Evolutionary conservation across 2,888 invertebrate species (phyloP).

Genomic region (Cephonodes hylas): DNA sequence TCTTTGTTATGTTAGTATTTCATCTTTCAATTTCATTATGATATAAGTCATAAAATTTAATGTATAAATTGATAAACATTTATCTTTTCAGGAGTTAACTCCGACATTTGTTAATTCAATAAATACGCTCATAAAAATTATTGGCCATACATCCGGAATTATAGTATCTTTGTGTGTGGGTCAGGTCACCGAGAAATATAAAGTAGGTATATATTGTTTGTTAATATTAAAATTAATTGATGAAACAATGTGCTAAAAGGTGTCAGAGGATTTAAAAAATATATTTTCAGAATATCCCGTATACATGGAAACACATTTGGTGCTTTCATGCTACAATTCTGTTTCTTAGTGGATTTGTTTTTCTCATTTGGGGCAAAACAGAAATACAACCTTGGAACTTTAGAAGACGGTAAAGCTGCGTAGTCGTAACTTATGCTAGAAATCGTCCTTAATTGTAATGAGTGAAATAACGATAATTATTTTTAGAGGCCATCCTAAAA

Average conservation of each 20-base stretch:
- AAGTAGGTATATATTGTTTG: constrained; percentile 55
- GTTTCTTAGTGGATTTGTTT: constrained; percentile 57
- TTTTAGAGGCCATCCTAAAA: constrained; percentile 43
- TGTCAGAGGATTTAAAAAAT: neutral
- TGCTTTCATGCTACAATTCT: constrained; percentile 65
- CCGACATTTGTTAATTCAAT: constrained; percentile 88
- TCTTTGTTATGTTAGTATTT: constrained; percentile 70
- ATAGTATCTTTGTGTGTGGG: constrained; percentile 87
- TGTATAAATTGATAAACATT: too few species aligned
- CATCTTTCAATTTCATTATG: neutral
- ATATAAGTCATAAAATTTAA: too few species aligned
- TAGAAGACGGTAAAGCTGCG: constrained; percentile 17
- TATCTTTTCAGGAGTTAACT: constrained; percentile 83
- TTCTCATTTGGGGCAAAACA: constrained; percentile 67
- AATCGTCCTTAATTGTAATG: neutral
- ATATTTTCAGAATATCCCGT: constrained; percentile 48
- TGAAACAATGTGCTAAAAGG: neutral
- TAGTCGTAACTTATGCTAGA: neutral
- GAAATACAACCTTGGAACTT: constrained; percentile 65
- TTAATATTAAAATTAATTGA: neutral
- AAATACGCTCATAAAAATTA: constrained; percentile 87
- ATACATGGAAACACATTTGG: constrained; percentile 71
- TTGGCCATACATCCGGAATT: constrained; percentile 86
- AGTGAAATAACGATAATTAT: neutral
- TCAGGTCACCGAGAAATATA: constrained; percentile 71